Evolutionary conservation across 2,888 invertebrate species (phyloP), one percentile per base, ranked within the genome.

Genomic region (Parnassius orleans): DNA sequence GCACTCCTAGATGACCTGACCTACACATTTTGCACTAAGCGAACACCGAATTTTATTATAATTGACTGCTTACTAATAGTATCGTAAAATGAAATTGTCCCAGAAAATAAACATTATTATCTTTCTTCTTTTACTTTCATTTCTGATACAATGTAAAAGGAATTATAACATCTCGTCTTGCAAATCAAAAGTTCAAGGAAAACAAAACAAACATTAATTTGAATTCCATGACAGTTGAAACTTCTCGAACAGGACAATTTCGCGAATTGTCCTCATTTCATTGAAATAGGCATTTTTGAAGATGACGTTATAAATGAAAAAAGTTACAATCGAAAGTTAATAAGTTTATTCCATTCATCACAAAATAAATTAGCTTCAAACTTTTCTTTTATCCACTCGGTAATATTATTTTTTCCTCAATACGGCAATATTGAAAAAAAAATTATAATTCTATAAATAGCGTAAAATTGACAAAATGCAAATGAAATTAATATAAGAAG

Each of bases 271-370:
- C 85, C 86, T 86, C 84, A 84, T 88, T 82, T 79, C 78, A 82
- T 83, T 81, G 81, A 79, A 87, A 82, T 82, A 81, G 83, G 81
- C 82, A 86, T 86, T 89, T 78, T 89, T 83, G 81, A 90, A 84
- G 79, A 86, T 85, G 84, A 86, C 82, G 84, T 88, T 83, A 90
- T 90, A 88, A 90, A 89, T 90, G 88, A 88, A 90, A 90, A 89
- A 90, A 91, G 90, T 90, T 90, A 79, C 80, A 85, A 87, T 89
- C 85, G 84, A 85, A 86, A 87, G 85, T 88, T 87, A 86, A 82
- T 85, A 87, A 88, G 84, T 86, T 89, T 77, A 84, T 84, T 94
- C 95, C 84, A 87, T 89, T 90, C 83, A 86, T 87, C 86, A 87
- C 70, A 73, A 79, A 81, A 83, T 81, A 82, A 84, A 83, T 80